Conservation (phyloP, 1,140 invertebrate species). For the Megalopta genalis region DNA sequence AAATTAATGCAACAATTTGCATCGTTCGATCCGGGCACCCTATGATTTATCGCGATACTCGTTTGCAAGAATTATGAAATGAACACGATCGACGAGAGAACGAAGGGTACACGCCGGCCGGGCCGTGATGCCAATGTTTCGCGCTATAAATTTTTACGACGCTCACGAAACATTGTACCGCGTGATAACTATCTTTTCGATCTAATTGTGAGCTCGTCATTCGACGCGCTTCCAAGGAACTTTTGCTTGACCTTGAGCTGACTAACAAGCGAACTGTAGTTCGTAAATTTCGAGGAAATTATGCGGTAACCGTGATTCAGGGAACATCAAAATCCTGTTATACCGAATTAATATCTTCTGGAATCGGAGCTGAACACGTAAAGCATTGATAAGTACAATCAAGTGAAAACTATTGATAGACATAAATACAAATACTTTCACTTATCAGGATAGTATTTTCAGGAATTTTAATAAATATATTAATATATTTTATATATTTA, state of each 20-base stretch:
- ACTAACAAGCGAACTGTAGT: no score
- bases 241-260: background rate
- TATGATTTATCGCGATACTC: background rate
- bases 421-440: no score
- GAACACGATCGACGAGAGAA: constrained; percentile 29
- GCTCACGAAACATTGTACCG: background rate
- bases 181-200: constrained; percentile 24
- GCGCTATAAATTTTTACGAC: constrained; percentile 63
- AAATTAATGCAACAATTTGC: background rate
- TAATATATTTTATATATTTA: no score
- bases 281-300: no score
- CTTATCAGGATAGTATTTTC: no score
- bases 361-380: no score
- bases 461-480: no score
- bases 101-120: background rate
- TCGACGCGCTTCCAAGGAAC: background rate
- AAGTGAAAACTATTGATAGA: no score
- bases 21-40: background rate
- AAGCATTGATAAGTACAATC: no score
- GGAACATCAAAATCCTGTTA: no score
- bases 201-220: constrained; percentile 1
- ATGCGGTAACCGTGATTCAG: no score
- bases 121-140: constrained; percentile 38
- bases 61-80: background rate
- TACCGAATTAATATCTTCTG: no score